phyloP scores from a whole-genome alignment of 2,888 invertebrate genomes.

The Tricholauxania praeusta region DNA sequence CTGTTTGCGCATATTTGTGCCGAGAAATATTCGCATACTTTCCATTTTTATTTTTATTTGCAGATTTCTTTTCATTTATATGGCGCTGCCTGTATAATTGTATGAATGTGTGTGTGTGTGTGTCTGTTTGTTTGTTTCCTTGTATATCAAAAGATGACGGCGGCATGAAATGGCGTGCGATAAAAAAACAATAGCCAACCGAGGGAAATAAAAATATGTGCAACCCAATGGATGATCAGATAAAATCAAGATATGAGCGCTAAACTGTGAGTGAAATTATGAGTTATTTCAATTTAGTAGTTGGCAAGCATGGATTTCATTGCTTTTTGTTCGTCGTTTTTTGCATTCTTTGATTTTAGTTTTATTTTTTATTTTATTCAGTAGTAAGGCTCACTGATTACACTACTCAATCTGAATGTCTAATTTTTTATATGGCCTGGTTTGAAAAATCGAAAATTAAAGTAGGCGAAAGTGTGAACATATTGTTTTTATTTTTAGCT shows the following conservation, averaged over 20 bases:
- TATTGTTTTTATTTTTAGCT: too few relatives aligned
- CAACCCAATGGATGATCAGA: not conserved
- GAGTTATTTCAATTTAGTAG: conserved; percentile 22
- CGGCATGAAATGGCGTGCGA: too few relatives aligned
- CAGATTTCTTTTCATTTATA: not conserved
- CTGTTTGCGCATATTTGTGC: not conserved
- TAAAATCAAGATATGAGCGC: conserved; percentile 15
- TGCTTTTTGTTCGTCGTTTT: too few relatives aligned
- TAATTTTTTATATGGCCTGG: too few relatives aligned
- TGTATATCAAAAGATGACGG: not conserved
- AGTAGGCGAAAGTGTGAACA: too few relatives aligned
- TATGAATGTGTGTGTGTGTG: not conserved
- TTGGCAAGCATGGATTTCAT: conserved; percentile 6
- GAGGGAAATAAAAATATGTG: too few relatives aligned
- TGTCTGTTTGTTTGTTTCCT: not conserved
- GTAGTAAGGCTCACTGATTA: too few relatives aligned
- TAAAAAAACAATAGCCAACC: too few relatives aligned
- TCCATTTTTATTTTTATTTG: not conserved
- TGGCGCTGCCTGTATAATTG: not conserved
- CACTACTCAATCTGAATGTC: too few relatives aligned
- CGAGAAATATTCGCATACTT: not conserved
- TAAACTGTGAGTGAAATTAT: conserved; percentile 12
- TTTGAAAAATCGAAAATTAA: too few relatives aligned
- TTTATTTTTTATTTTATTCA: too few relatives aligned
- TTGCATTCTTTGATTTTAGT: too few relatives aligned